Percentiles rank a stretch among this genome's conserved stretches.
These are phyloP conservation scores for Trachurus trachurus DNA, from an alignment of 2,797 vertebrate species.

Conservation along the genomic window DNA sequence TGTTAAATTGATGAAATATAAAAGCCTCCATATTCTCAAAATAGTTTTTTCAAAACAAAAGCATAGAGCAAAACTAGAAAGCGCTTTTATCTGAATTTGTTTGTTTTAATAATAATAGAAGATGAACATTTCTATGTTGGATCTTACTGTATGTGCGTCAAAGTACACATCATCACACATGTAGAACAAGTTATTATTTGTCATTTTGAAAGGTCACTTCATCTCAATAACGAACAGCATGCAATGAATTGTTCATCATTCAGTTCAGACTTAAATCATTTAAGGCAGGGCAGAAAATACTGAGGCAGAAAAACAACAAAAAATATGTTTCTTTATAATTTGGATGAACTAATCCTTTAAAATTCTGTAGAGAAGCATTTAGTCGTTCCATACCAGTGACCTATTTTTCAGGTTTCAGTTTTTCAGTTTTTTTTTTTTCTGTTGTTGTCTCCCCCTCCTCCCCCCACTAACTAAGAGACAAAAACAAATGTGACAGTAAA, in stretches of 20 bases:
- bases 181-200: neutral
- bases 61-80: neutral
- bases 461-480: conserved; percentile 14
- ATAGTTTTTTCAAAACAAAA: neutral
- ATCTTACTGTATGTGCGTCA: neutral
- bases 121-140: neutral
- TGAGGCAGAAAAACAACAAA: neutral
- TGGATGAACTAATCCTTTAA: conserved; percentile 15
- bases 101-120: neutral
- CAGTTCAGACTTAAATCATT: neutral
- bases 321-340: neutral
- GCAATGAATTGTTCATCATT: neutral
- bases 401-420: conserved; percentile 2
- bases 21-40: conserved; percentile 14
- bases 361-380: neutral
- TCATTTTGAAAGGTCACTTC: neutral
- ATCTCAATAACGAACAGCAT: neutral
- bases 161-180: neutral
- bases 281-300: neutral
- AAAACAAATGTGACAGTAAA: conserved; percentile 32
- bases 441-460: no score
- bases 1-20: conserved; percentile 30
- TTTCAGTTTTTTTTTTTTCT: neutral
- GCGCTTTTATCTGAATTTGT: neutral
- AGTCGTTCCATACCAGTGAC: neutral